A percentile compares a stretch with the other conserved stretches of the same genome.
Conservation (phyloP, 2,888 invertebrate species). For the Melanophora roralis region DNA sequence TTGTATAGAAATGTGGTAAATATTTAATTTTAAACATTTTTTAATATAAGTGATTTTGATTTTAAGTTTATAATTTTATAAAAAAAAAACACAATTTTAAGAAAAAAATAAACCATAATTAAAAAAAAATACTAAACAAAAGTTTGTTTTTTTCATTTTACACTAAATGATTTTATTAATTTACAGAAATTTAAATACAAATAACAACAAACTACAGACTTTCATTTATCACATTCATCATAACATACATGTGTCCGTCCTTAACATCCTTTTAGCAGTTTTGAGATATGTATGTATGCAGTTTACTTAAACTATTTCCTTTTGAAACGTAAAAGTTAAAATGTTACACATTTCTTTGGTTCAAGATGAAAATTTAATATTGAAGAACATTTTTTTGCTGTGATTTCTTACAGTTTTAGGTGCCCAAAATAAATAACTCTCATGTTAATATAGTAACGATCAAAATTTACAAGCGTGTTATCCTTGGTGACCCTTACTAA, state of each 20-base stretch:
- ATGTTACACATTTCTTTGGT: no score
- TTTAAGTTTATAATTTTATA: conserved; percentile 76
- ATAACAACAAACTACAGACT: background rate
- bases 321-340: no score
- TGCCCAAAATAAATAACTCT: no score
- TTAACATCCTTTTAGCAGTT: background rate
- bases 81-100: conserved; percentile 70
- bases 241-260: background rate
- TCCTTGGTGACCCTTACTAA: no score
- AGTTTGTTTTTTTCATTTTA: conserved; percentile 36
- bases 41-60: conserved; percentile 76
- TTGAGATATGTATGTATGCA: background rate
- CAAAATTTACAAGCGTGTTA: no score
- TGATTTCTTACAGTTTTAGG: no score
- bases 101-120: conserved; percentile 63
- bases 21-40: conserved; percentile 70
- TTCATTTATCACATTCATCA: background rate
- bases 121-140: conserved; percentile 55
- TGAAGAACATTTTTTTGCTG: no score
- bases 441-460: no score
- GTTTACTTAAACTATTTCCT: no score
- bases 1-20: conserved; percentile 59
- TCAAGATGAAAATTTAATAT: no score
- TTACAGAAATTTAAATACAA: background rate
- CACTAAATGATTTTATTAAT: conserved; percentile 12